A percentile compares a stretch with the other conserved stretches of the same genome.
phyloP scores from a whole-genome alignment of 2,797 vertebrate species.

The Brachyalestes nurse region DNA sequence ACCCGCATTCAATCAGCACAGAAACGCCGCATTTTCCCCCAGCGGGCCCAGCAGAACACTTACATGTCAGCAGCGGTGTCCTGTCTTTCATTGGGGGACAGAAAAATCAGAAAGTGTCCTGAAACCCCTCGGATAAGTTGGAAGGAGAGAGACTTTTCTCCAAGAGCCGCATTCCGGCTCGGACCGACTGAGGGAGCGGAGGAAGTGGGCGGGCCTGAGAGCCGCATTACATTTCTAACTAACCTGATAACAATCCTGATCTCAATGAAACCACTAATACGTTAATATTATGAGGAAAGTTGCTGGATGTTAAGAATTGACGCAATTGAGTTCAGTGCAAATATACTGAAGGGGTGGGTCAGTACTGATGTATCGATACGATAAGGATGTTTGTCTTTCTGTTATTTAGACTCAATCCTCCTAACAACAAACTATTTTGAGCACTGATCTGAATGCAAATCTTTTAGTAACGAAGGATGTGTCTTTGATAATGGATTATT shows the following conservation, averaged over 20 bases:
- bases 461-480: too few species aligned
- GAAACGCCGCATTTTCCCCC: background rate
- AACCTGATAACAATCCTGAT: background rate
- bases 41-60: conserved; percentile 59
- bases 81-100: conserved; percentile 76
- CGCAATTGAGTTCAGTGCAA: too few species aligned
- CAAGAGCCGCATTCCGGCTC: conserved; percentile 62
- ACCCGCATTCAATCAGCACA: background rate
- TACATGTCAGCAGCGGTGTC: conserved; percentile 74
- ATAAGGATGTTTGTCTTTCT: too few species aligned
- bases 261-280: too few species aligned
- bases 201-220: conserved; percentile 66
- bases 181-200: conserved; percentile 48
- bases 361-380: background rate
- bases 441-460: too few species aligned
- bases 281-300: background rate
- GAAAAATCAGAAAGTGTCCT: background rate
- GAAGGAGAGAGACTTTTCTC: conserved; percentile 59
- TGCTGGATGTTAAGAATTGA: background rate
- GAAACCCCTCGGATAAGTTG: conserved; percentile 6
- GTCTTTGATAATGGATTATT: too few species aligned
- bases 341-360: background rate
- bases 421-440: too few species aligned
- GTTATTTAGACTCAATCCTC: too few species aligned
- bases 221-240: background rate